Base-by-base conservation (phyloP, 1,140 invertebrate genomes). In the Saccostrea glomerata region DNA sequence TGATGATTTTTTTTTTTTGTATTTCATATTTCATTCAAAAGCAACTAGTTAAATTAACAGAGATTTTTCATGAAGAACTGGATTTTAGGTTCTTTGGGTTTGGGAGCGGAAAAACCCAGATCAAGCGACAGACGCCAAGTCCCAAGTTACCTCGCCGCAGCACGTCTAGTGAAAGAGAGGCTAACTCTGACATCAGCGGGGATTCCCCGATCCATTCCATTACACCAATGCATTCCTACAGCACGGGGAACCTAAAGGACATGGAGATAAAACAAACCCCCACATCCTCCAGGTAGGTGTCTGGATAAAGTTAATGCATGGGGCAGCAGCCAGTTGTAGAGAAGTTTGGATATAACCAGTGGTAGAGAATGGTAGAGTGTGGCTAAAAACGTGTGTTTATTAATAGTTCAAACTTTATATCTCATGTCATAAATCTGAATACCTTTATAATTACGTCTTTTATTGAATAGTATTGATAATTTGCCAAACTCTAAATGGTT, bases 81-180 rank as follows among this genome's bases (percentile, higher is more conserved):
- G 63, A 83, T 60, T 94, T 11, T 93, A 98, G 97, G 92, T 98
- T 98, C 95, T 98, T 98, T 95, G 97, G 96, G 90, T 98, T 98
- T 95, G 97, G 97, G 17, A 98, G 98, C 93, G 98, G 98, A 94
- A 98, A 97, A 93, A 98, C 98, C 94, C 98, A 97, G 93, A 95
- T 96, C 82, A 96, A 89, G 56, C n/a, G 85, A 70, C 88, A 86
- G 54, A 96, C 97, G 55, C 96, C 96, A 40, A 95, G 96, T 40
- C 95, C 96, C 83, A 92, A 91, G 89, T 82, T 92, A 87, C 93
- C 93, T 90, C 87, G 92, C 58, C 77, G 86, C 4, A 66, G 94
- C 92, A 91, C 92, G 87, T 91, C 93, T 60, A 93, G 92, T 90
- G 91, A 94, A 89, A 93, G 91, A 13, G 89, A 89, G 17, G 63